Evolutionary conservation across 2,888 invertebrate genomes (phyloP).

Genomic region (Pachymerium ferrugineum): DNA sequence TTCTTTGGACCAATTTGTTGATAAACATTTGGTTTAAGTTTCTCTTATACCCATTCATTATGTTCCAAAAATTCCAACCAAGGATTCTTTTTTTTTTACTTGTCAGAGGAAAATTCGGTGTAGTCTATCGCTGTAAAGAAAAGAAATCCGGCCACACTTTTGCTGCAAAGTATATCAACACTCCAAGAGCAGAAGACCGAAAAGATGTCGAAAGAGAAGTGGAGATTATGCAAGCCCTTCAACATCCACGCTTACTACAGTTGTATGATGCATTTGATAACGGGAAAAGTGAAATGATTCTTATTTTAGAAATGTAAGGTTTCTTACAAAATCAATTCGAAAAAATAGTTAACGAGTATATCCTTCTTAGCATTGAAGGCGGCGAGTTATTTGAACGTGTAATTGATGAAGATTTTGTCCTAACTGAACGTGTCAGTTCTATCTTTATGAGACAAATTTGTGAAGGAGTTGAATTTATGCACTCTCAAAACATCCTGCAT

Average conservation of each 20-base stretch:
- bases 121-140: conserved; percentile 87
- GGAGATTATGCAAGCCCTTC: conserved; percentile 89
- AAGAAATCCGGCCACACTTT: conserved; percentile 70
- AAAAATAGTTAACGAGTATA: not conserved
- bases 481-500: conserved; percentile 89
- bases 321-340: not conserved
- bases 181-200: conserved; percentile 76
- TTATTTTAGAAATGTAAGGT: conserved; percentile 95
- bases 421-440: conserved; percentile 93
- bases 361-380: conserved; percentile 78
- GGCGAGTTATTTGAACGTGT: conserved; percentile 98
- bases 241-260: conserved; percentile 93
- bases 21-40: not conserved
- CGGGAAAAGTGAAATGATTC: conserved; percentile 77
- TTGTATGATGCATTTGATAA: conserved; percentile 93
- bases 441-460: conserved; percentile 97
- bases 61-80: not conserved
- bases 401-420: conserved; percentile 94
- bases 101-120: conserved; percentile 91
- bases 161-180: conserved; percentile 89
- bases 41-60: not conserved
- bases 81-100: not conserved
- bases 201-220: conserved; percentile 91
- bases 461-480: conserved; percentile 96
- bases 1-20: not conserved